Base-by-base conservation (phyloP, 2,797 vertebrate genomes). In the Pangasius larnaudii region DNA sequence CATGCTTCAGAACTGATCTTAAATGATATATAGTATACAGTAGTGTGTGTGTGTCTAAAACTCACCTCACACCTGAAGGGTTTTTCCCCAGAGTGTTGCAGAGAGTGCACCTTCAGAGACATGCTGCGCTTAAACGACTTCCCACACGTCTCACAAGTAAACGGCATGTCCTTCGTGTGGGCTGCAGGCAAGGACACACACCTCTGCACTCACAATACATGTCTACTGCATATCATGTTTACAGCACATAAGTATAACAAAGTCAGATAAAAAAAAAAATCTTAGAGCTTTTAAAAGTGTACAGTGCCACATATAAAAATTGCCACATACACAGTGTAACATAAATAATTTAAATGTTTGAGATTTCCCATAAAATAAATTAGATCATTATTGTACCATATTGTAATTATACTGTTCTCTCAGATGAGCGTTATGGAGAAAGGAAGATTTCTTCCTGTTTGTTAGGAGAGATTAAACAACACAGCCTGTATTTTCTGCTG, bases 131-230 rank as follows among this genome's bases (percentile, higher is more conserved):
- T 99, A 95, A 99, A 99, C 9, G 98, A 99, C 94, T 99, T 99
- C 85, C 98, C 98, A 0, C 98, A 99, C 1, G 98, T 99, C 95
- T 99, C 98, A 0, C 98, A 99, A 85, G 98, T 99, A 94, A 99
- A 99, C 0, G 98, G 98, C 98, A 99, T 99, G 95, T 99, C 98
- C 97, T 99, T 99, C n/a, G 98, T 99, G 93, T 99, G 98, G 89
- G 98, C 98, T 99, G 87, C 0, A 51, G 67, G 30, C 85, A 78
- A 89, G 59, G 22, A 88, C 67, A 85, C 75, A 79, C 74, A 79
- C 11, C 49, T 75, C 22, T 9, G 33, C 30, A 39, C 49, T 59
- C 74, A 78, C 33, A 46, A 46, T 5, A 65, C 49, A 88, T 22
- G 11, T 77, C 33, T 78, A 49, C 5, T 30, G 71, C 51, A 59